A percentile compares a stretch with the other conserved stretches of the same genome.
Evolutionary conservation across 1,140 invertebrate species (phyloP).

Genomic region (Heliconius congener): DNA sequence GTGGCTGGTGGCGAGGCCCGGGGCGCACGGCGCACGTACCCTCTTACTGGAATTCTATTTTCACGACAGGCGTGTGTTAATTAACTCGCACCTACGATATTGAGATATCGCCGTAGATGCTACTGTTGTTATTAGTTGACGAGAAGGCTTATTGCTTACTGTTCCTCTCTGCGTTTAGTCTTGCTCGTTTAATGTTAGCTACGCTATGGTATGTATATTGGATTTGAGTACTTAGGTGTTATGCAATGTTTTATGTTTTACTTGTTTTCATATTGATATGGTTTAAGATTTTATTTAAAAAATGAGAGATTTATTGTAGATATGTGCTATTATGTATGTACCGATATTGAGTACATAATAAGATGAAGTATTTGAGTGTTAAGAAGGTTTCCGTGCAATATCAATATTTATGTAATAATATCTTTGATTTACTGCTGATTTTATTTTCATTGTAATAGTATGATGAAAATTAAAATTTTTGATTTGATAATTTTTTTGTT

Average conservation of each 20-base stretch:
- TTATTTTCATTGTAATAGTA: too few relatives aligned
- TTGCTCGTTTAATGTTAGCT: slow-evolving; percentile 45
- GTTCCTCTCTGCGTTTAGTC: slow-evolving; percentile 52
- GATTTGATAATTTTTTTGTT: too few relatives aligned
- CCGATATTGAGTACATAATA: too few relatives aligned
- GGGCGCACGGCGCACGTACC: slow-evolving; percentile 73
- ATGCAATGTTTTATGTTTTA: neutral
- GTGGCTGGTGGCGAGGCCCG: slow-evolving; percentile 54
- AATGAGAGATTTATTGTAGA: too few relatives aligned
- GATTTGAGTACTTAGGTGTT: slow-evolving; percentile 16
- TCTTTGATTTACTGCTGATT: too few relatives aligned
- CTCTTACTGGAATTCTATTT: slow-evolving; percentile 80
- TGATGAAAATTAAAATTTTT: too few relatives aligned
- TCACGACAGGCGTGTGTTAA: slow-evolving; percentile 79
- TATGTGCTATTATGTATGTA: too few relatives aligned
- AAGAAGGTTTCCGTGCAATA: too few relatives aligned
- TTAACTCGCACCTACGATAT: slow-evolving; percentile 81
- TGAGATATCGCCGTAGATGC: slow-evolving; percentile 77
- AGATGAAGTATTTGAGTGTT: too few relatives aligned
- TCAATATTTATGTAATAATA: too few relatives aligned
- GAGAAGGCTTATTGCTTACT: slow-evolving; percentile 74
- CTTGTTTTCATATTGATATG: neutral
- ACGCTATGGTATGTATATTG: neutral
- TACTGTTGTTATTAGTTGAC: slow-evolving; percentile 78
- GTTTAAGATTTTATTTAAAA: neutral